Evolutionary conservation across 2,113 vertebrate genomes (phyloP).

Genomic region (Falcunculus frontatus): DNA sequence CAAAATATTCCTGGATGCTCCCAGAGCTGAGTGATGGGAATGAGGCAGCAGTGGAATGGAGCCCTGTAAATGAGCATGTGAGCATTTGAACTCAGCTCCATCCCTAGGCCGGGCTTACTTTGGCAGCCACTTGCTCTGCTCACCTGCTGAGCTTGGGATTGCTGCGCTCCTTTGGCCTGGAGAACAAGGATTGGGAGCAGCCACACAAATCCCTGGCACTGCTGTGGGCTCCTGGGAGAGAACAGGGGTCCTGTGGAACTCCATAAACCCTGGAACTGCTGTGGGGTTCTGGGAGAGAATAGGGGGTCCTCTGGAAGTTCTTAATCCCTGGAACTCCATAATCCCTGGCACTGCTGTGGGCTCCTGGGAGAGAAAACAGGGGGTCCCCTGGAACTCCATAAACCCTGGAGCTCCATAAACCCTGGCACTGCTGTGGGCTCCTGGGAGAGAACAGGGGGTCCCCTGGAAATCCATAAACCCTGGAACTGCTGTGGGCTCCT

Average conservation of each 20-base stretch:
- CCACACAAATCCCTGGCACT: not conserved
- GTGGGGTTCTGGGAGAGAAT: not conserved
- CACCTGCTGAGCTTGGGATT: not conserved
- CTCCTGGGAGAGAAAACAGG: not conserved
- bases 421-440: not conserved
- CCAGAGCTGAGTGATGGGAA: not conserved
- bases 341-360: not conserved
- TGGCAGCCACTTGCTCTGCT: not conserved
- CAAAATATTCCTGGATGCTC: not conserved
- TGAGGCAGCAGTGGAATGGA: not conserved
- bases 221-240: not conserved
- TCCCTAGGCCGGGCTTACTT: not conserved
- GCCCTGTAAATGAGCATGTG: not conserved
- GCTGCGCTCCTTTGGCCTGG: not conserved
- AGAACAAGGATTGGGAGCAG: not conserved
- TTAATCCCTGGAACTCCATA: not conserved
- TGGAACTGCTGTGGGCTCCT: too few relatives aligned
- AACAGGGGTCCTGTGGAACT: not conserved
- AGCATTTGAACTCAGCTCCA: not conserved
- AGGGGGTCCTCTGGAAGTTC: too few relatives aligned
- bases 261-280: not conserved
- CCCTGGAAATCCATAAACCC: too few relatives aligned
- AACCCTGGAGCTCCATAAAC: not conserved
- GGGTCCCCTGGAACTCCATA: not conserved
- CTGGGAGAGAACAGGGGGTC: too few relatives aligned